Evolutionary conservation across 2,888 invertebrate species (phyloP).

Genomic region (Cryptocephalus moraei): DNA sequence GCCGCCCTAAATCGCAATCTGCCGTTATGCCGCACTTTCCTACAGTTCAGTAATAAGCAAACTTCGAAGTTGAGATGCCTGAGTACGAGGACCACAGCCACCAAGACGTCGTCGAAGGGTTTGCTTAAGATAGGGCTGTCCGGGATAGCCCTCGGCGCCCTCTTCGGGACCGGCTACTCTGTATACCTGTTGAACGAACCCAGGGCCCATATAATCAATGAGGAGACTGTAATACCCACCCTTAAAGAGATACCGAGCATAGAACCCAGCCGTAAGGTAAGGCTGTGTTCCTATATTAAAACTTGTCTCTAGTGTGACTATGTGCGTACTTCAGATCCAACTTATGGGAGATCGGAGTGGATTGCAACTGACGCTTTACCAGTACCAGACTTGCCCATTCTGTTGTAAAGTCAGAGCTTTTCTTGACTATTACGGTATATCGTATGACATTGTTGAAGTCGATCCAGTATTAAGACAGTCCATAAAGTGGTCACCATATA

Average conservation of each 20-base stretch:
- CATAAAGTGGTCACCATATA: constrained; percentile 87
- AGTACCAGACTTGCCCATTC: constrained; percentile 96
- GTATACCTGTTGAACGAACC: constrained; percentile 36
- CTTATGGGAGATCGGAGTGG: constrained; percentile 55
- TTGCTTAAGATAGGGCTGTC: constrained; percentile 31
- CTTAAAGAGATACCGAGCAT: constrained; percentile 34
- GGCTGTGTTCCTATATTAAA: constrained; percentile 1
- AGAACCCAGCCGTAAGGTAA: constrained; percentile 40
- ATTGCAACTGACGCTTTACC: constrained; percentile 79
- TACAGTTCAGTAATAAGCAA: too few species aligned
- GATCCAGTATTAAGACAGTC: constrained; percentile 89
- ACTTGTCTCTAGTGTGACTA: too few species aligned
- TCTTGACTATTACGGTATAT: constrained; percentile 85
- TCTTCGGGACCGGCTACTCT: constrained; percentile 42
- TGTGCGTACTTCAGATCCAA: constrained; percentile 32
- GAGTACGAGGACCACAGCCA: too few species aligned
- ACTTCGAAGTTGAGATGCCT: too few species aligned
- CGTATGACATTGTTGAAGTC: constrained; percentile 94
- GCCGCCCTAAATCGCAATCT: too few species aligned
- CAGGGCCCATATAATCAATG: constrained; percentile 37
- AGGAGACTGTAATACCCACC: constrained; percentile 33
- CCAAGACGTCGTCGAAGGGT: constrained; percentile 7
- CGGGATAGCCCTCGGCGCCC: constrained; percentile 36
- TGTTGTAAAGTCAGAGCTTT: constrained; percentile 90
- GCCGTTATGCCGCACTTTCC: too few species aligned